phyloP scores from a whole-genome alignment of 1,140 invertebrate species.

The Drosophila serrata region DNA sequence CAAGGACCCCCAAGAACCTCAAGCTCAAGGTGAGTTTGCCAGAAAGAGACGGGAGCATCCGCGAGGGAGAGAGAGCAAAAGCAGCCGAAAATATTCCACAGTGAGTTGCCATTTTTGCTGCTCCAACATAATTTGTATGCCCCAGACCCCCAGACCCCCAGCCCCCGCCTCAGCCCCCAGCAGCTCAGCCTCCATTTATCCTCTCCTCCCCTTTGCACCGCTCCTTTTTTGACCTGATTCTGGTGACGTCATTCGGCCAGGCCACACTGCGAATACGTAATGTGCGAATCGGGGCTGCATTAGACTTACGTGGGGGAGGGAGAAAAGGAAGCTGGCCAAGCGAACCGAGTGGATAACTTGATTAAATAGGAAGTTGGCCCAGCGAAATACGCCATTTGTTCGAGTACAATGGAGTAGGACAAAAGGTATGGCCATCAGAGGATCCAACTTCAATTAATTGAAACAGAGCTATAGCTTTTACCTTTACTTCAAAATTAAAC shows the following conservation, averaged over 20 bases:
- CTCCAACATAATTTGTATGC: constrained; percentile 65
- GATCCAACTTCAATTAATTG: neutral
- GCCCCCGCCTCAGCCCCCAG: neutral
- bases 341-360: constrained; percentile 33
- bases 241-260: constrained; percentile 69
- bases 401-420: constrained; percentile 11
- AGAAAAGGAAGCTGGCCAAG: constrained; percentile 3
- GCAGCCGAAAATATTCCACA: constrained; percentile 52
- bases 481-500: neutral
- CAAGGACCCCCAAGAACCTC: constrained; percentile 35
- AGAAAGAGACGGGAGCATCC: constrained; percentile 8
- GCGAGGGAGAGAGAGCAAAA: neutral
- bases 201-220: neutral
- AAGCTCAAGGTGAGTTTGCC: constrained; percentile 58
- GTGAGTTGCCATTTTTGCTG: constrained; percentile 77
- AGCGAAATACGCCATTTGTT: constrained; percentile 26
- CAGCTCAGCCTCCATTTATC: constrained; percentile 2
- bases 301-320: constrained; percentile 15
- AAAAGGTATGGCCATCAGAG: constrained; percentile 11
- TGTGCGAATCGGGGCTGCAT: constrained; percentile 52
- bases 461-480: neutral
- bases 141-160: constrained; percentile 16
- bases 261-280: constrained; percentile 54
- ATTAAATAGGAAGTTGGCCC: constrained; percentile 34
- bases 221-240: constrained; percentile 69